phyloP scores from a whole-genome alignment of 2,113 vertebrate species.

The Ochotona princeps region DNA sequence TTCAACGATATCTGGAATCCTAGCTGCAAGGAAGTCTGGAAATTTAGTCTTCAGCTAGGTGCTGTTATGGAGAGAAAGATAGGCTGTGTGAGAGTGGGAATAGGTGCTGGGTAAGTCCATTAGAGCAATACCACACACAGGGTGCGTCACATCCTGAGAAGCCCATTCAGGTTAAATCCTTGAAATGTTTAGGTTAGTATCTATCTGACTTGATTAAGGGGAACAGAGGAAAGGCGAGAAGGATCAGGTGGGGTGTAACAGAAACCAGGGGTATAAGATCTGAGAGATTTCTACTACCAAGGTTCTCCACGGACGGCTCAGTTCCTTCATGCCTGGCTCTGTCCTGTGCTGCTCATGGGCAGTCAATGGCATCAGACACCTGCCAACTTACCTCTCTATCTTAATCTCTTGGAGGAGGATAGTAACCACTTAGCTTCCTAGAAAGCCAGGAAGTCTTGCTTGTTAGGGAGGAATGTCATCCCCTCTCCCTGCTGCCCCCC shows the following conservation, averaged over 20 bases:
- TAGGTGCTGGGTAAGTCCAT: background rate
- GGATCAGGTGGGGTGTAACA: background rate
- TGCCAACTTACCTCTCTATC: background rate
- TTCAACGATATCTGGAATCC: background rate
- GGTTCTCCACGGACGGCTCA: background rate
- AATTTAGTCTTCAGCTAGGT: background rate
- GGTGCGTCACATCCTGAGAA: background rate
- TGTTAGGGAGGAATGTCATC: background rate
- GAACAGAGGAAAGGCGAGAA: background rate
- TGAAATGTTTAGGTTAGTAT: background rate
- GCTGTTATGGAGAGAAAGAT: background rate
- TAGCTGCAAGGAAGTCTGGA: background rate
- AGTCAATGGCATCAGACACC: background rate
- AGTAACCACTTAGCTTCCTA: background rate
- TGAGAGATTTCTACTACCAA: background rate
- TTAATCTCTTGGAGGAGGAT: conserved; percentile 19
- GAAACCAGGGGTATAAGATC: background rate
- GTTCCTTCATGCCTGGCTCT: background rate
- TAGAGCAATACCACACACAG: background rate
- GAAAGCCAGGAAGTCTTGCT: conserved; percentile 21
- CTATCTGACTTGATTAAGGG: background rate
- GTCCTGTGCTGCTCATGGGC: background rate
- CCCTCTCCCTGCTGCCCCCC: background rate
- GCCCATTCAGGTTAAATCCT: background rate
- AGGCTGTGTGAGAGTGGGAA: background rate